phyloP scores from a whole-genome alignment of 2,797 vertebrate species.

The Fistularia commersonii region DNA sequence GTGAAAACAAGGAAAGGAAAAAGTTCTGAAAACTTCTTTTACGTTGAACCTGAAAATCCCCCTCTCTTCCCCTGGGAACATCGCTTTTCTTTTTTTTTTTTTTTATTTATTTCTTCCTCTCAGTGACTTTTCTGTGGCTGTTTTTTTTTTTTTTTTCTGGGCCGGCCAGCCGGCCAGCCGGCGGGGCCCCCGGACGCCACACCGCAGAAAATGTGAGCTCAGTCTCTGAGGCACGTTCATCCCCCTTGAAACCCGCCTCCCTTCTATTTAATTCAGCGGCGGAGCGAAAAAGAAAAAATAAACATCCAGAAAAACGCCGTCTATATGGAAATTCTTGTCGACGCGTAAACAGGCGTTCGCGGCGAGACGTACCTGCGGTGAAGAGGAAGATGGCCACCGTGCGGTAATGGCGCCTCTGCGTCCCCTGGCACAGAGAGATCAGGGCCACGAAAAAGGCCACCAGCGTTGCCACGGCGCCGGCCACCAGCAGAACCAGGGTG shows the following conservation, averaged over 20 bases:
- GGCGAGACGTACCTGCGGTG: conserved; percentile 70
- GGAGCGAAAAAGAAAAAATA: conserved; percentile 22
- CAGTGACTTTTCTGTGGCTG: conserved; percentile 61
- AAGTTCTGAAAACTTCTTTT: no score
- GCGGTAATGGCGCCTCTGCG: conserved; percentile 73
- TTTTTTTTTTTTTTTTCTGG: conserved; percentile 60
- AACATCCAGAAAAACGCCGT: neutral
- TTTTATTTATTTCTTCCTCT: conserved; percentile 9
- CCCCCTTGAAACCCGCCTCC: conserved; percentile 27
- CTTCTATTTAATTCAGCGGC: conserved; percentile 28
- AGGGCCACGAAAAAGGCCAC: conserved; percentile 76
- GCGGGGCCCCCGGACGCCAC: conserved; percentile 41
- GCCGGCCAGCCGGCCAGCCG: conserved; percentile 20
- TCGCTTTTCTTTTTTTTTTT: neutral
- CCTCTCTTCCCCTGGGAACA: no score
- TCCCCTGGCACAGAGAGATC: conserved; percentile 77
- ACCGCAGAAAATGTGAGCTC: conserved; percentile 61
- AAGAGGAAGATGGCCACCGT: conserved; percentile 78
- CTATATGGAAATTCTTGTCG: conserved; percentile 37
- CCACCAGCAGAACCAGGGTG: conserved; percentile 76
- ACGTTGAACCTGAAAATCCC: no score
- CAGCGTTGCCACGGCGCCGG: conserved; percentile 71
- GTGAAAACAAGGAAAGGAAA: no score
- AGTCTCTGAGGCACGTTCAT: conserved; percentile 29
- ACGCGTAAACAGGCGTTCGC: neutral